A percentile compares a stretch with the other conserved stretches of the same genome.
These are phyloP conservation scores for Phalacrocorax carbo DNA, from an alignment of 2,113 vertebrate genomes.

Conservation along the genomic window DNA sequence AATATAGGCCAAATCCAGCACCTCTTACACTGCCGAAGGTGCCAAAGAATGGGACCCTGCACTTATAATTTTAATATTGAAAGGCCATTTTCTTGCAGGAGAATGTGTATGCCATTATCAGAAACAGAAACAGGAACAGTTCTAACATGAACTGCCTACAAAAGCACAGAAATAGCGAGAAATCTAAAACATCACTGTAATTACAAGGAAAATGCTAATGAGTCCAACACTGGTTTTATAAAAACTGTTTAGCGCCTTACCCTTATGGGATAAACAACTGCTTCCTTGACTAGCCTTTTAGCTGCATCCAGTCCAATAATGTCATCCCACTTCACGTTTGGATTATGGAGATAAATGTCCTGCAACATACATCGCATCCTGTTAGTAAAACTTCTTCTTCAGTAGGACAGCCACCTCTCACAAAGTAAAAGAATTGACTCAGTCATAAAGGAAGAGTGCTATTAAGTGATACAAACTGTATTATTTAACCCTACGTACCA, in stretches of 20 bases:
- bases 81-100: not conserved
- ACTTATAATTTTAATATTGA: not conserved
- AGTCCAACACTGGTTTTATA: not conserved
- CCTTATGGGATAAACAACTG: conserved; percentile 94
- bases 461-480: not conserved
- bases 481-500: not conserved
- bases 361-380: conserved; percentile 68
- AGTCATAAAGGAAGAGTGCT: not conserved
- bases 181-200: not conserved
- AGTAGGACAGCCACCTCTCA: not conserved
- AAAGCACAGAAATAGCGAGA: not conserved
- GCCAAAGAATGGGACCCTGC: not conserved
- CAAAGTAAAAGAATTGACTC: not conserved
- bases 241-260: conserved; percentile 63
- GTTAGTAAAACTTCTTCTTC: conserved; percentile 44
- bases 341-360: conserved; percentile 93
- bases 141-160: not conserved
- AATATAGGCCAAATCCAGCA: not conserved
- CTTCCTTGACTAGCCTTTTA: conserved; percentile 97
- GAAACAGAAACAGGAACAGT: not conserved
- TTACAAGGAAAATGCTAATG: not conserved
- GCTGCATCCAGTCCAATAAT: conserved; percentile 94
- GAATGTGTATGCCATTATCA: not conserved
- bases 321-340: conserved; percentile 91
- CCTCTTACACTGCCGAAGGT: not conserved